Evolutionary conservation across 2,797 vertebrate species (phyloP), one percentile per base, ranked within the genome.

Genomic region (Oreonectes daqikongensis): DNA sequence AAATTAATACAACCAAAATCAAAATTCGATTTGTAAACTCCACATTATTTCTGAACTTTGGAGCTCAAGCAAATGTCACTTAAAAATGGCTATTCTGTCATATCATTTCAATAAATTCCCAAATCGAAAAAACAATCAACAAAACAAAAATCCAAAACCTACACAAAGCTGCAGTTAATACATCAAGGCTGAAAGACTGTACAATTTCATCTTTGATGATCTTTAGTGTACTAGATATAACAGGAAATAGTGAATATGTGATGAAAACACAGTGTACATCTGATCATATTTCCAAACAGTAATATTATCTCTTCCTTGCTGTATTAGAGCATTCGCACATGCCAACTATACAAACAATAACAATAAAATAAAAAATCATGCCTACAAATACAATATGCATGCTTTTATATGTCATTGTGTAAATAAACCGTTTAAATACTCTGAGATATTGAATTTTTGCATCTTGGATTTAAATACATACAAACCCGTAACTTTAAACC

Each of bases 91-190:
- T 48, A 38, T 48, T 60, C 15, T 26, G 20, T 60, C 53, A 60
- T n/a, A 32, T 20, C n/a, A 40, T 63, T 61, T 69, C 30, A 24
- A 77, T 52, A 10, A 28, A 61, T 15, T 30, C 40, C 46, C 52
- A 38, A 83, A 17, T 86, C 69, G 85, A 84, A 40, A 77, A 79
- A 5, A 61, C 59, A 64, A 75, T 68, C 59, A 70, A 46, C 15
- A 22, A 53, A 66, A 78, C 81, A 81, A 82, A 55, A 83, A 20
- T 83, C 86, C 79, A 86, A 77, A 85, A 74, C 81, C 68, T 28
- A 55, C 84, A 86, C 89, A 90, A 90, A 88, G 85, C 85, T 87
- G 82, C 78, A 71, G 28, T 61, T 28, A 63, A 55, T 63, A 53
- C 26, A 72, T 55, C 38, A 70, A 65, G 72, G 44, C 64, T 71